These are phyloP conservation scores for Columbina picui DNA, from an alignment of 2,113 vertebrate species.

Conservation along the genomic window DNA sequence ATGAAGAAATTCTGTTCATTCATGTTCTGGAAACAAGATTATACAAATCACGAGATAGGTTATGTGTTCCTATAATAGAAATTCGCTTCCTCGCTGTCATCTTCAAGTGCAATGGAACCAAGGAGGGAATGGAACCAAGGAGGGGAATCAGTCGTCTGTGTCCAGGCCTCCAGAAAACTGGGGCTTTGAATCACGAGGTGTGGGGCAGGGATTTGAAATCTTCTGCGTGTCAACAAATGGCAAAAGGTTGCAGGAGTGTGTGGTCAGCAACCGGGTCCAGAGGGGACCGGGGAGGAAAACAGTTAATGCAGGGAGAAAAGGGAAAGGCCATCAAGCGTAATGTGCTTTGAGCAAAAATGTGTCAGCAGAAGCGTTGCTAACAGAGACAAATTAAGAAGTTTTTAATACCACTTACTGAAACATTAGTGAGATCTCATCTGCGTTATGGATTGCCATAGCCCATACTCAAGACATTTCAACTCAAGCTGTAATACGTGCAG, in stretches of 20 bases:
- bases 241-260: not conserved
- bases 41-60: not conserved
- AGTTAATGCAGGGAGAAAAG: not conserved
- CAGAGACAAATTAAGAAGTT: not conserved
- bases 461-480: not conserved
- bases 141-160: not conserved
- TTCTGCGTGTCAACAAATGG: not conserved
- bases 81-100: not conserved
- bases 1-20: not conserved
- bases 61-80: not conserved
- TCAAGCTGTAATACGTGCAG: not conserved
- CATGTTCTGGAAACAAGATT: not conserved
- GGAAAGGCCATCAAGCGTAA: not conserved
- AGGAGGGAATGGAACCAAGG: not conserved
- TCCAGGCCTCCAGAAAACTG: not conserved
- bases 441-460: not conserved
- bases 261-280: not conserved
- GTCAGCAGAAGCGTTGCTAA: not conserved
- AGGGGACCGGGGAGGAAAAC: not conserved
- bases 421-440: not conserved
- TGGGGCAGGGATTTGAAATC: not conserved
- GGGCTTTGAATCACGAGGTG: not conserved
- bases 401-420: not conserved
- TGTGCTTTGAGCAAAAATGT: not conserved
- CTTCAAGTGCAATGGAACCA: not conserved